These are phyloP conservation scores for Aphis craccivora DNA, from an alignment of 1,140 invertebrate species.

Conservation along the genomic window DNA sequence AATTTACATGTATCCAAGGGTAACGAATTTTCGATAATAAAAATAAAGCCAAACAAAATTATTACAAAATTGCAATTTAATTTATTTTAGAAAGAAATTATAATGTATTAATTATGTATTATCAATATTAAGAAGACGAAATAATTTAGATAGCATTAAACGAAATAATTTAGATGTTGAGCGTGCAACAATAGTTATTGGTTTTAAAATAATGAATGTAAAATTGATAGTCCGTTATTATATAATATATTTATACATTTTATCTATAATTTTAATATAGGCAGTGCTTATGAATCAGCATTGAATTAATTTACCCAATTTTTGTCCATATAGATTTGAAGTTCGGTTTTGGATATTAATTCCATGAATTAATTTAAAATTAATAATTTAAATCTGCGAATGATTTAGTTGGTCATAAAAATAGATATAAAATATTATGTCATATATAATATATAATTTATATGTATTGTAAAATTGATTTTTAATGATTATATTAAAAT, in stretches of 20 bases:
- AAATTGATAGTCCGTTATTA: not conserved
- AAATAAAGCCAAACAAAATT: not conserved
- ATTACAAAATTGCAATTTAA: not conserved
- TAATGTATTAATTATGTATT: not conserved
- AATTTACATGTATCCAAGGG: not conserved
- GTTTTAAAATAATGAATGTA: not conserved
- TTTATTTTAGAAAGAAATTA: not conserved
- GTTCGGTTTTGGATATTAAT: too few species aligned
- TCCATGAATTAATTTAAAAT: too few species aligned
- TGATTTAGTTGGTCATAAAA: too few species aligned
- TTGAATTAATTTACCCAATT: not conserved
- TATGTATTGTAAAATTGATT: not conserved
- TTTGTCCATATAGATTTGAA: not conserved
- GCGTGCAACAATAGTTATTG: not conserved
- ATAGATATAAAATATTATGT: too few species aligned
- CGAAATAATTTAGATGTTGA: not conserved
- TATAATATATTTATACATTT: not conserved
- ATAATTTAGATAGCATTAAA: not conserved
- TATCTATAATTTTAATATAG: not conserved
- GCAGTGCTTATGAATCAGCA: not conserved
- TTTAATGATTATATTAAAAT: not conserved
- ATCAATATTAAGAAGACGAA: not conserved
- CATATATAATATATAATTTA: too few species aligned
- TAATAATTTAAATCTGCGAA: too few species aligned
- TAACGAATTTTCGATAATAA: not conserved